Conservation (phyloP, 64 coral and sea anemone species). For the Montipora efflorescens region DNA sequence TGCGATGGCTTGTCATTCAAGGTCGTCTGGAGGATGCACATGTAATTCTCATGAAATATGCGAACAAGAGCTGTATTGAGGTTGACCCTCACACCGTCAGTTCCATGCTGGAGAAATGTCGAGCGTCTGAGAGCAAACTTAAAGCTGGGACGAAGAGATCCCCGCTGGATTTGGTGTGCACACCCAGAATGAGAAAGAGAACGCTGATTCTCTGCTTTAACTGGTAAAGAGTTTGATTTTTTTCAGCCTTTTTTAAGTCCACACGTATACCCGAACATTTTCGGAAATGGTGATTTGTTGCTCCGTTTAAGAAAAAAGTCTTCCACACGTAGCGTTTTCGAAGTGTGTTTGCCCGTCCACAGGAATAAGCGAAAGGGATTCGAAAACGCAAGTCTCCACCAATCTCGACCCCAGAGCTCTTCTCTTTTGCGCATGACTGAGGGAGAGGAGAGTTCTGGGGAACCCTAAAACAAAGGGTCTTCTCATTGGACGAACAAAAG, state of each 20-base stretch:
- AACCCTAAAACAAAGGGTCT: too few species aligned
- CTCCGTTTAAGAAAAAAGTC: too few species aligned
- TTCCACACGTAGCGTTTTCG: too few species aligned
- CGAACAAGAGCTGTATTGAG: slow-evolving; percentile 1
- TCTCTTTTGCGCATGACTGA: too few species aligned
- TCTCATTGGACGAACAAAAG: too few species aligned
- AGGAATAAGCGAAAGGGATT: too few species aligned
- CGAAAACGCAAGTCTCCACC: too few species aligned
- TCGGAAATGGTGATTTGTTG: too few species aligned
- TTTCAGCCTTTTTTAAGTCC: background rate
- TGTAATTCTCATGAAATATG: slow-evolving; percentile 62
- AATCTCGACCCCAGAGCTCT: too few species aligned
- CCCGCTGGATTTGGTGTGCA: slow-evolving; percentile 48
- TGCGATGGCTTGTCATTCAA: slow-evolving; percentile 65
- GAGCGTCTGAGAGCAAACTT: background rate
- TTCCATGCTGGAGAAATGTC: slow-evolving; percentile 22
- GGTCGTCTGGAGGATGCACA: slow-evolving; percentile 65
- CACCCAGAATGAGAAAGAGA: slow-evolving; percentile 60
- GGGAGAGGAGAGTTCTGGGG: too few species aligned
- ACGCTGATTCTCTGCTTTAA: slow-evolving; percentile 70
- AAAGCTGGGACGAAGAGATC: background rate
- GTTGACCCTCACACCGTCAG: slow-evolving; percentile 42
- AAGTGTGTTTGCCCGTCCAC: too few species aligned
- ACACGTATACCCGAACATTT: too few species aligned
- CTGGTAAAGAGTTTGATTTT: slow-evolving; percentile 36